These are phyloP conservation scores for Lagodon rhomboides DNA, from an alignment of 2,797 vertebrate species.

Conservation along the genomic window DNA sequence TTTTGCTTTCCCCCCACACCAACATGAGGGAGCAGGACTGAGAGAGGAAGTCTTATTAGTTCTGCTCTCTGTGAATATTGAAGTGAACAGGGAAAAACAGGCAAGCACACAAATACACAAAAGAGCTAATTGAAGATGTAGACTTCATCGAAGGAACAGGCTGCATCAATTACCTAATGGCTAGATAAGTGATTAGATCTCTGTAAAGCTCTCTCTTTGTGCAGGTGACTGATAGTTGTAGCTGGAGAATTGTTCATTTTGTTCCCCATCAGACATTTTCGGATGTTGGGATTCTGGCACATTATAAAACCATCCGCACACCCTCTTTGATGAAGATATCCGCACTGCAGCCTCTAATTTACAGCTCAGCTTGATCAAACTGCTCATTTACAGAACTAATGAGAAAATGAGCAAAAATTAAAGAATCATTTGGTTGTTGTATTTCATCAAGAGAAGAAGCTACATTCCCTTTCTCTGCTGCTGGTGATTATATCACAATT, in stretches of 20 bases:
- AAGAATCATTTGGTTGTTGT: slow-evolving; percentile 51
- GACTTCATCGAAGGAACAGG: slow-evolving; percentile 25
- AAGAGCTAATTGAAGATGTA: slow-evolving; percentile 16
- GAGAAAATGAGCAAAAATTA: slow-evolving; percentile 60
- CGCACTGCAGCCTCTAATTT: slow-evolving; percentile 38
- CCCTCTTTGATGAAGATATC: slow-evolving; percentile 52
- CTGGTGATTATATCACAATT: slow-evolving; percentile 40
- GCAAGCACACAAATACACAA: background rate
- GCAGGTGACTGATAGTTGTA: slow-evolving; percentile 34
- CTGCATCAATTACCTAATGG: slow-evolving; percentile 29
- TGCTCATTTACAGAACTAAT: slow-evolving; percentile 66
- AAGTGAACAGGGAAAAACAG: slow-evolving; percentile 5
- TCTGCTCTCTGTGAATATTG: slow-evolving; percentile 40
- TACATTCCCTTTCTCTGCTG: slow-evolving; percentile 23
- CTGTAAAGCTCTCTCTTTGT: slow-evolving; percentile 18
- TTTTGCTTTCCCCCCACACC: slow-evolving; percentile 32
- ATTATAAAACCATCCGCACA: slow-evolving; percentile 31
- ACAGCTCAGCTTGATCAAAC: slow-evolving; percentile 55
- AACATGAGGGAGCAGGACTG: slow-evolving; percentile 25
- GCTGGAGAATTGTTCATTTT: slow-evolving; percentile 16
- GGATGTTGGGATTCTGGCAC: slow-evolving; percentile 16
- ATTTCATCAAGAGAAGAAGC: slow-evolving; percentile 45
- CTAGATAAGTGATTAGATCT: slow-evolving; percentile 37
- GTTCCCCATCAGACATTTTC: background rate
- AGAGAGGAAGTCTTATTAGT: slow-evolving; percentile 47